Evolutionary conservation across 2,113 vertebrate species (phyloP).

Genomic region (Caretta caretta): DNA sequence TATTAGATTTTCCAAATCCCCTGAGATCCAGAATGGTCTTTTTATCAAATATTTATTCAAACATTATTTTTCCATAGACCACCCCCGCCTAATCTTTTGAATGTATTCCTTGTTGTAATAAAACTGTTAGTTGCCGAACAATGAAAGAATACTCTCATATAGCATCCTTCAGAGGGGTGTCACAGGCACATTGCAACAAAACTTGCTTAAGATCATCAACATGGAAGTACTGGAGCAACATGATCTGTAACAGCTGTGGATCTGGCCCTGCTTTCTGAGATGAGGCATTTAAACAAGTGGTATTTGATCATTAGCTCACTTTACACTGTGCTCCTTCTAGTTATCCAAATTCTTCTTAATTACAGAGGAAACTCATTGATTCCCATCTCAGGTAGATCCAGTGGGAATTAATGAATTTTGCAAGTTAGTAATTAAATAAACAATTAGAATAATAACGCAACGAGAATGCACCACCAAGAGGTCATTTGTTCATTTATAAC

Average conservation of each 20-base stretch:
- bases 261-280: not conserved
- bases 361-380: not conserved
- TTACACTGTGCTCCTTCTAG: not conserved
- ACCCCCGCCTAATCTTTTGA: not conserved
- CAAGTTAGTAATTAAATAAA: not conserved
- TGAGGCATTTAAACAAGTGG: not conserved
- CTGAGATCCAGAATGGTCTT: not conserved
- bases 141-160: not conserved
- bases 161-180: not conserved
- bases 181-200: not conserved
- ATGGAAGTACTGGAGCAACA: not conserved
- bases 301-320: not conserved
- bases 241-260: not conserved
- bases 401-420: not conserved
- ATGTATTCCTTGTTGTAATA: not conserved
- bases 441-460: not conserved
- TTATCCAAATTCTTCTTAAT: constrained; percentile 19
- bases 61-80: not conserved
- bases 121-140: not conserved
- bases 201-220: not conserved
- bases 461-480: not conserved
- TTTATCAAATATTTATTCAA: not conserved
- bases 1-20: not conserved
- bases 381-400: not conserved
- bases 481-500: not conserved